phyloP scores from a whole-genome alignment of 2,797 vertebrate genomes.

The Pelobates cultripes region DNA sequence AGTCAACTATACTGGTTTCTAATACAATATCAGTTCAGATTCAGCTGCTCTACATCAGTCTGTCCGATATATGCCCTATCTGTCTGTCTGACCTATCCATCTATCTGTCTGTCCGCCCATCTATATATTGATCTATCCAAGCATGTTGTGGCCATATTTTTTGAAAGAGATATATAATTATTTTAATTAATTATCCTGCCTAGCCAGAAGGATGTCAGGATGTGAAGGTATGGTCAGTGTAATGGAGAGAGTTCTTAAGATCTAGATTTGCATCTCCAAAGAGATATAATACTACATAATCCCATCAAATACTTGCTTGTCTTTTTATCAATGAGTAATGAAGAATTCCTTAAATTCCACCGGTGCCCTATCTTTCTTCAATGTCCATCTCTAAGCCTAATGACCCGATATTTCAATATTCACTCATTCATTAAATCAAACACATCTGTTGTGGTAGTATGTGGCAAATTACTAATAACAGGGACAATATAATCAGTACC shows the following conservation, averaged over 20 bases:
- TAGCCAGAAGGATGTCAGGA: not conserved
- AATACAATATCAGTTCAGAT: too few species aligned
- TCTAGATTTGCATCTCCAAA: not conserved
- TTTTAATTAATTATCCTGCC: too few species aligned
- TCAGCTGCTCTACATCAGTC: too few species aligned
- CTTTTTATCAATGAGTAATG: not conserved
- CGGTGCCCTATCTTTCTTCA: not conserved
- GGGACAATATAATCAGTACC: too few species aligned
- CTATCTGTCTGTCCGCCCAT: too few species aligned
- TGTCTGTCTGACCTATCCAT: too few species aligned
- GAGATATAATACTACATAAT: not conserved
- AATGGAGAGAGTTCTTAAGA: not conserved
- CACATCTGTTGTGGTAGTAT: not conserved
- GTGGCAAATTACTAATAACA: too few species aligned
- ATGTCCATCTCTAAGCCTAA: not conserved
- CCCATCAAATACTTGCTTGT: not conserved
- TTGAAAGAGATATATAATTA: too few species aligned
- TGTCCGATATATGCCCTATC: too few species aligned
- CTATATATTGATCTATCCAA: too few species aligned
- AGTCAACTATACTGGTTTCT: not conserved
- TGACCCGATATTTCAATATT: not conserved
- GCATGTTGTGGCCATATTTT: too few species aligned
- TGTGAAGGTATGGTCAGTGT: not conserved
- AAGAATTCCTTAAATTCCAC: constrained; percentile 33
- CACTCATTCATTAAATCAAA: not conserved